Base-by-base conservation (phyloP, 2,113 vertebrate genomes). In the Megalops atlanticus region DNA sequence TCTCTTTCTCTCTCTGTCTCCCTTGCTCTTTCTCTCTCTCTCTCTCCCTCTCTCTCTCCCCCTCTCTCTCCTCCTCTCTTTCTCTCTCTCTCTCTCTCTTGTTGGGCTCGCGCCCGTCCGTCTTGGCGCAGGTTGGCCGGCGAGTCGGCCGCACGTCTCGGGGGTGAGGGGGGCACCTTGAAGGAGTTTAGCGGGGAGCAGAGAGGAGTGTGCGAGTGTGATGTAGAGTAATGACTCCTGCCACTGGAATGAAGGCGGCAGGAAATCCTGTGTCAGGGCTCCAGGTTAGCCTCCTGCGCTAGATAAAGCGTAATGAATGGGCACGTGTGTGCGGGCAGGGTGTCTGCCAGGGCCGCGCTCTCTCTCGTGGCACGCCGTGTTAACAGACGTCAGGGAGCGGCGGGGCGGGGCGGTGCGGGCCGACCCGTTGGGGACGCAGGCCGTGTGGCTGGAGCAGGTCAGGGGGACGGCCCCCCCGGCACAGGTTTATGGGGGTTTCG, bases 211-310 rank as follows among this genome's bases (percentile, higher is more conserved):
- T 79, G 85, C 74, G 85, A 77, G 70, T 72, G 70, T 79, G 79
- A 79, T 43, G 78, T 78, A 64, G 77, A 89, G 82, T 87, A 87
- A 87, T 87, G 86, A 78, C 74, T 82, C 36, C 76, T 86, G 84
- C 76, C 85, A 74, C 71, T 81, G 82, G 87, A 85, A 86, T 86
- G 84, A 85, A 85, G 81, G 80, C 83, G 41, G 80, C 85, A 86
- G 85, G 86, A 89, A 84, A 82, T 87, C 81, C 80, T 79, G 80
- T 81, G 85, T 87, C 82, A 83, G 82, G 78, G 76, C 43, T 83
- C 76, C 77, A 86, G 84, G 81, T 85, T 87, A 76, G 84, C 78
- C 68, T 75, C n/a, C 79, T 78, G 69, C 80, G 58, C 43, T 58
- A 85, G 84, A 87, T 84, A 82, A 79, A 68, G 58, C 74, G 80